phyloP scores from a whole-genome alignment of 2,113 vertebrate species.

The Lampris megalopsis region DNA sequence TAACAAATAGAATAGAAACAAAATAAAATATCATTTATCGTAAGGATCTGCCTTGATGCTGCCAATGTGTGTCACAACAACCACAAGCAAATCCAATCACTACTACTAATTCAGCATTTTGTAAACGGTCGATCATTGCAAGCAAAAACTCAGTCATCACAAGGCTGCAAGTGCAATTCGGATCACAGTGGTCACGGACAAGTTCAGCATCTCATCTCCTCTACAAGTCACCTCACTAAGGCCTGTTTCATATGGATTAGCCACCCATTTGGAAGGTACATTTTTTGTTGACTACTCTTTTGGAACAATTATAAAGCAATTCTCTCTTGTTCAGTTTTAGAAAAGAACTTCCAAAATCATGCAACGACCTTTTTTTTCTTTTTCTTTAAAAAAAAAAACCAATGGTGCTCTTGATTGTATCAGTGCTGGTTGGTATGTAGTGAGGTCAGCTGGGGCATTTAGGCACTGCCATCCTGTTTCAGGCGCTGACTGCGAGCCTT shows the following conservation, averaged over 20 bases:
- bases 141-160: constrained; percentile 61
- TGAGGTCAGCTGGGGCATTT: constrained; percentile 54
- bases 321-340: constrained; percentile 25
- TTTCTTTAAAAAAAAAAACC: constrained; percentile 50
- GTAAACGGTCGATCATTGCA: constrained; percentile 60
- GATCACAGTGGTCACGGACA: constrained; percentile 84
- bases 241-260: constrained; percentile 49
- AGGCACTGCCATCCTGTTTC: constrained; percentile 85
- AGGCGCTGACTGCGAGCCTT: constrained; percentile 92
- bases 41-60: constrained; percentile 55
- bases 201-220: constrained; percentile 75
- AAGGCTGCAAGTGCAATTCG: constrained; percentile 76
- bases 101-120: constrained; percentile 62
- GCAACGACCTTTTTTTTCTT: constrained; percentile 69
- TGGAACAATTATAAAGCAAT: constrained; percentile 38
- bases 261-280: constrained; percentile 52
- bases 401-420: constrained; percentile 54
- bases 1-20: constrained; percentile 66
- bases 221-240: constrained; percentile 66
- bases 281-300: constrained; percentile 45
- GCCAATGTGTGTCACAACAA: constrained; percentile 64
- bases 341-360: constrained; percentile 80
- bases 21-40: constrained; percentile 70
- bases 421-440: constrained; percentile 57
- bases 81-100: constrained; percentile 66